Evolutionary conservation across 2,888 invertebrate species (phyloP), one percentile per base, ranked within the genome.

Genomic region (Dicyrtomina minuta): DNA sequence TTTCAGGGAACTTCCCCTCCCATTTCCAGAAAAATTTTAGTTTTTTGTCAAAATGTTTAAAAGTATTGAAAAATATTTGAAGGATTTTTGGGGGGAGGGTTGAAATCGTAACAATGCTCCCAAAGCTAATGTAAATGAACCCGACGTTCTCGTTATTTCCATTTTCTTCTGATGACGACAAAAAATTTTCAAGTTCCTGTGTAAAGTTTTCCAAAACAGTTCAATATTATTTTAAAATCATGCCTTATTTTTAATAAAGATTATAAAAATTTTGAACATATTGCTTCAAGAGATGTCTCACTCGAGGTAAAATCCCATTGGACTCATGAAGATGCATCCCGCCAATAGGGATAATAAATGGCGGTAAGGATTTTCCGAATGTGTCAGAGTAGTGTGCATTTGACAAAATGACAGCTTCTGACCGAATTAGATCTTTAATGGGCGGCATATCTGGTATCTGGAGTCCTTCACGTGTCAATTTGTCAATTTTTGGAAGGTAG

Each of bases 321-420:
- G 65, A 65, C 13, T 49, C 17, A 2, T 33, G 4, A 4, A 33
- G 15, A 20, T 56, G 20, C 55, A 66, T 66, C 6, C 66, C 66
- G 1, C 66, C 66, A 1, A 66, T 24, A 8, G 66, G 66, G 1
- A 66, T 20, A 2, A 66, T 15, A 56, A 56, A 66, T 1, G 66
- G 66, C 15, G 66, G 66, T 8, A 43, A 24, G 2, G 66, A 17
- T 24, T 39, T 55, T 3, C 56, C 27, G 22, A 33, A 66, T 41
- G 33, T 15, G 6, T 55, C 53, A 15, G 66, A 66, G 20, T 56
- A 66, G 39, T 66, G 66, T 8, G 43, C 15, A 24, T 66, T 66
- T 13, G 43, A 8, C 5, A 66, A 27, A 1, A 43, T 26, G 10
- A 66, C n/a, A n/a, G n/a, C n/a, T n/a, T n/a, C n/a, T n/a, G n/a